Percentiles rank a stretch among this genome's conserved stretches.
Evolutionary conservation across 2,888 invertebrate species (phyloP).

Genomic region (Lithophane socia): DNA sequence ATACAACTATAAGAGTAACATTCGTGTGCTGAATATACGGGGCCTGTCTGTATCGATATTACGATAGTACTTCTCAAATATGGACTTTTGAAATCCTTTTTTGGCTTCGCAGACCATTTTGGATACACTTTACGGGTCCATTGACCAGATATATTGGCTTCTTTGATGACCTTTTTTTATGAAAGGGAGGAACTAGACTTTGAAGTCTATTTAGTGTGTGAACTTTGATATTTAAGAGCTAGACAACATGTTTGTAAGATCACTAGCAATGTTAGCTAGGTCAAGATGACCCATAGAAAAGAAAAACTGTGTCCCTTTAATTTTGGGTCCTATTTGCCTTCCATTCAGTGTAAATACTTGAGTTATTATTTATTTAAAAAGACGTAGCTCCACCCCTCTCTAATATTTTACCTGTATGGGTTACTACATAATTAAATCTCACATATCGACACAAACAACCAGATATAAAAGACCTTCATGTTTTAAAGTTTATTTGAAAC

Average conservation of each 20-base stretch:
- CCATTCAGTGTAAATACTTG: background rate
- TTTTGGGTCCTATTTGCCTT: background rate
- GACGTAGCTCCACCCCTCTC: no score
- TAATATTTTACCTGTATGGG: background rate
- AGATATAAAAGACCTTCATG: no score
- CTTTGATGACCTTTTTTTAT: slow-evolving; percentile 18
- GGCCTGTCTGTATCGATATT: slow-evolving; percentile 5
- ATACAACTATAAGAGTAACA: background rate
- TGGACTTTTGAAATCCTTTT: background rate
- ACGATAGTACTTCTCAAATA: background rate
- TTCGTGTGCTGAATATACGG: slow-evolving; percentile 27
- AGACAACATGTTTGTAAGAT: slow-evolving; percentile 31
- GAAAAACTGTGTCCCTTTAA: background rate
- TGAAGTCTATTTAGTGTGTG: background rate
- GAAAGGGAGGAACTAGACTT: background rate
- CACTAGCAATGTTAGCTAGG: slow-evolving; percentile 17
- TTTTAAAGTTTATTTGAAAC: background rate
- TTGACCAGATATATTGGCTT: background rate
- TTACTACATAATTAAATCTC: background rate
- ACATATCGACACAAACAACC: background rate
- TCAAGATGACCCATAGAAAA: background rate
- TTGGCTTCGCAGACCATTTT: background rate
- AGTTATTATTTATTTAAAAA: background rate
- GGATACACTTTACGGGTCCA: background rate
- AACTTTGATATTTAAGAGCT: slow-evolving; percentile 30